Conservation (phyloP, 2,113 vertebrate species). For the Pogona vitticeps region DNA sequence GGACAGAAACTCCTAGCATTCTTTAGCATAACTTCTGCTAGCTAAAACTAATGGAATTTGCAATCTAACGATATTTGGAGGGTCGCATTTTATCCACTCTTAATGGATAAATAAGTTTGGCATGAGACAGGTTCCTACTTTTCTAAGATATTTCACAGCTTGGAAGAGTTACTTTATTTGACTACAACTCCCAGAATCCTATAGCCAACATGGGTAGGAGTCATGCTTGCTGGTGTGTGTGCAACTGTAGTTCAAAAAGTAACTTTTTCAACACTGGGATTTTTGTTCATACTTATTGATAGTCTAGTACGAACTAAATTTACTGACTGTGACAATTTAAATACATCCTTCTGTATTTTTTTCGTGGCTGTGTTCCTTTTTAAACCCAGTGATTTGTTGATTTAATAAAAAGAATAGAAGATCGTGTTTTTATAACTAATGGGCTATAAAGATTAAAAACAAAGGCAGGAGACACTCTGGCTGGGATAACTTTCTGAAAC, state of each 20-base stretch:
- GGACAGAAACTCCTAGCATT: too few relatives aligned
- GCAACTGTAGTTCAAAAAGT: background rate
- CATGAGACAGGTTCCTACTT: background rate
- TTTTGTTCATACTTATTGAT: background rate
- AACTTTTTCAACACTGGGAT: too few relatives aligned
- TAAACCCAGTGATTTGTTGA: background rate
- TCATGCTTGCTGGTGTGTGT: background rate
- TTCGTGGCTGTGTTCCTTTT: background rate
- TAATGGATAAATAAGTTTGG: background rate
- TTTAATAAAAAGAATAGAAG: constrained; percentile 49
- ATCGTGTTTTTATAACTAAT: constrained; percentile 44
- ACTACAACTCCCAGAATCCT: background rate
- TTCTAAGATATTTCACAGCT: background rate
- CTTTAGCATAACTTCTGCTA: too few relatives aligned
- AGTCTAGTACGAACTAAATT: background rate
- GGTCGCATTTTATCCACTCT: background rate
- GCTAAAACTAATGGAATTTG: too few relatives aligned
- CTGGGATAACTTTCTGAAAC: constrained; percentile 51
- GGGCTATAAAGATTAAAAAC: constrained; percentile 48
- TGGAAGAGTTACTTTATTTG: background rate
- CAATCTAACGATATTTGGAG: too few relatives aligned
- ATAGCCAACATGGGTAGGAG: background rate
- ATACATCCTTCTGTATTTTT: background rate
- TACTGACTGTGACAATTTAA: background rate
- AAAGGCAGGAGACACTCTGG: constrained; percentile 37